Evolutionary conservation across 2,888 invertebrate species (phyloP), one percentile per base, ranked within the genome.

Genomic region (Ernsta delagoae): DNA sequence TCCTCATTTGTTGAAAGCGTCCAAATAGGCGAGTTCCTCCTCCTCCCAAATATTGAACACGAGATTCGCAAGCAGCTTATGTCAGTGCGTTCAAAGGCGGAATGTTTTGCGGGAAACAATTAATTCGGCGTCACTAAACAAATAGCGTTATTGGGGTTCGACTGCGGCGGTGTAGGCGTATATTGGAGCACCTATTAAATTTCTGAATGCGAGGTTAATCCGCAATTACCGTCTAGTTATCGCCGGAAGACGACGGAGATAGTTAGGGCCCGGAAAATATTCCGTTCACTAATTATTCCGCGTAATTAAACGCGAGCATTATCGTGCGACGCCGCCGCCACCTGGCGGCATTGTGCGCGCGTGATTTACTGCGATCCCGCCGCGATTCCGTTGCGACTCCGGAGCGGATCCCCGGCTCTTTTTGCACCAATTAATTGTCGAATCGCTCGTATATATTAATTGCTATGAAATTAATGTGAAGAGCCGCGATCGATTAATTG

Each of bases 201-300:
- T 67, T 84, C 86, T 88, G 90, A 91, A 90, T 90, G 90, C 88
- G 89, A 89, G 90, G 90, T 92, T 90, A 91, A 91, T 90, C 88
- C 88, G 90, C 91, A 91, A 92, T 92, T 92, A 92, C 90, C 92
- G 92, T 89, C 92, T 92, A 92, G 92, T 92, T 91, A 92, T 92
- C 90, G 90, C 90, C 92, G 92, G 92, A 92, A 92, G 92, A 91
- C 88, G 90, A 85, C 83, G 88, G 90, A 91, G 92, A 92, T 93
- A 92, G 92, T 92, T 92, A 92, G 92, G 89, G 89, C 90, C 89
- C 91, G 92, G 92, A 92, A 93, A 91, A 92, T 92, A 92, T 93
- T 92, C 92, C 92, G 91, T 90, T 91, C 92, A 90, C 91, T 93
- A 93, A 93, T 93, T 94, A 94, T 94, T 93, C 94, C 93, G 88